Conservation (phyloP, 1,140 invertebrate genomes). For the Drosophila eugracilis region DNA sequence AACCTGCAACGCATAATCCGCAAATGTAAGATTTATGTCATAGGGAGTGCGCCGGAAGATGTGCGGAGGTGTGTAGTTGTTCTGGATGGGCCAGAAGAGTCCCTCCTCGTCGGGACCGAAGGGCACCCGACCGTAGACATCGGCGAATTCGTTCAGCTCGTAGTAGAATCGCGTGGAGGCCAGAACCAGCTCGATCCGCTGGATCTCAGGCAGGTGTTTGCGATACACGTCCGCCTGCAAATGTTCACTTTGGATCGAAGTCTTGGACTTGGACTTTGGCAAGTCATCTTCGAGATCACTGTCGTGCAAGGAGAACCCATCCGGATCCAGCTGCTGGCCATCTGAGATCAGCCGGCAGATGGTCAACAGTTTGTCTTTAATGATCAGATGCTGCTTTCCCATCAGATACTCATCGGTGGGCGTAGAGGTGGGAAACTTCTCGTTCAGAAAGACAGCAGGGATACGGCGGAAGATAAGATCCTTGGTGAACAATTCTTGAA, state of each 20-base stretch:
- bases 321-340: not conserved
- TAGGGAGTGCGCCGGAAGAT: conserved; percentile 66
- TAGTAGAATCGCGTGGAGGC: conserved; percentile 65
- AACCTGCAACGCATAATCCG: conserved; percentile 47
- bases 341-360: conserved; percentile 49
- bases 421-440: conserved; percentile 77
- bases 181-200: conserved; percentile 76
- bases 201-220: conserved; percentile 67
- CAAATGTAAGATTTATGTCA: conserved; percentile 75
- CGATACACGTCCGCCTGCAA: conserved; percentile 48
- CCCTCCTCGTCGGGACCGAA: conserved; percentile 57
- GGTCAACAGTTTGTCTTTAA: conserved; percentile 65
- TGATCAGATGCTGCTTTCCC: conserved; percentile 74
- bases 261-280: not conserved
- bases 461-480: conserved; percentile 53
- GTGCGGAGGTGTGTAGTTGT: conserved; percentile 64
- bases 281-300: conserved; percentile 8
- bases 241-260: not conserved
- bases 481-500: conserved; percentile 63
- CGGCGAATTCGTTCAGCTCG: conserved; percentile 43
- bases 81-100: conserved; percentile 67
- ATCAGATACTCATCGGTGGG: conserved; percentile 69
- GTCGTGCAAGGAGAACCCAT: not conserved
- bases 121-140: conserved; percentile 52
- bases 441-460: conserved; percentile 66